Conservation (phyloP, 2,888 invertebrate species). For the Tenthredo distinguenda region DNA sequence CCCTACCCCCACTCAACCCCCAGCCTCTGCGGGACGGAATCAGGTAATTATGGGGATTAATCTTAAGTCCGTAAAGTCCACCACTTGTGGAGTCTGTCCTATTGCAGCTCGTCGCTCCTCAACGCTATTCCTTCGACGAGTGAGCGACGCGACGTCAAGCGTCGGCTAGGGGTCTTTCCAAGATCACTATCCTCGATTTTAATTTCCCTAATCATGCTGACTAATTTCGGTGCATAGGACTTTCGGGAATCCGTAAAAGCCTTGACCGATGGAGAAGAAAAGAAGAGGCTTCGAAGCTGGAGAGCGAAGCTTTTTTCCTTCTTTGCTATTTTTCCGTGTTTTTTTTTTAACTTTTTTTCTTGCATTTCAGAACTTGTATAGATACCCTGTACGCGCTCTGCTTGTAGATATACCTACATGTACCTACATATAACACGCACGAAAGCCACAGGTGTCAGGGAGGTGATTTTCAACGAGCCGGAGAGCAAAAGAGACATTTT, state of each 20-base stretch:
- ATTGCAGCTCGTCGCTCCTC: conserved; percentile 8
- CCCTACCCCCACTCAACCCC: conserved; percentile 54
- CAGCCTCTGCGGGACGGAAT: conserved; percentile 56
- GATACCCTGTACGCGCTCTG: background rate
- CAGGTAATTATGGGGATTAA: conserved; percentile 77
- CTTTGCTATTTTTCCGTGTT: too few relatives aligned
- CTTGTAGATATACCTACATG: background rate
- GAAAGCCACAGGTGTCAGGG: conserved; percentile 78
- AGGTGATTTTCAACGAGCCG: conserved; percentile 76
- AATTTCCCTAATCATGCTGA: background rate
- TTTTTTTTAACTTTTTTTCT: background rate
- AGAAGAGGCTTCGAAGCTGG: background rate
- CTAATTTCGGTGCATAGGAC: background rate
- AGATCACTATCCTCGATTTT: background rate
- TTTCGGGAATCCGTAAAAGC: background rate
- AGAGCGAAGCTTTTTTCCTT: background rate
- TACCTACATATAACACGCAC: conserved; percentile 76
- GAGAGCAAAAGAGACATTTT: conserved; percentile 64
- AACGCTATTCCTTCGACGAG: background rate
- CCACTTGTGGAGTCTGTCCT: conserved; percentile 74
- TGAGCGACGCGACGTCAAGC: conserved; percentile 12
- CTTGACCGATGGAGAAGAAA: background rate
- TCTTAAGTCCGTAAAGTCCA: conserved; percentile 77
- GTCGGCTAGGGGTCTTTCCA: conserved; percentile 46
- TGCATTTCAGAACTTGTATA: background rate